A percentile compares a stretch with the other conserved stretches of the same genome.
Conservation (phyloP, 2,113 vertebrate genomes). For the Neodon shergylaensis region DNA sequence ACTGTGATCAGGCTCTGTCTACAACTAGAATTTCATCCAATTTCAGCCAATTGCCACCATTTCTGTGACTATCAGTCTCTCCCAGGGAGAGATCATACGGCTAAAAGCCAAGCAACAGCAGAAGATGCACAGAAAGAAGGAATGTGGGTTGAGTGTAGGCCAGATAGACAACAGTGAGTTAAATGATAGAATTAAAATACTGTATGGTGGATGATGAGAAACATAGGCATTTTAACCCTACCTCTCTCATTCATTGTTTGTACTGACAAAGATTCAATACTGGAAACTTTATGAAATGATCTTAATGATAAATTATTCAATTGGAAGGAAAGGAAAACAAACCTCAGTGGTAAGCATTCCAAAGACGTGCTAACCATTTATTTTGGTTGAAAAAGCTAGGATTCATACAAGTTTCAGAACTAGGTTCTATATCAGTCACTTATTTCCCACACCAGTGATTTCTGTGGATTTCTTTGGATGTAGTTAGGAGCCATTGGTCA, state of each 20-base stretch:
- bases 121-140: neutral
- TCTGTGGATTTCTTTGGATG: neutral
- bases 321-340: neutral
- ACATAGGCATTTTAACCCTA: neutral
- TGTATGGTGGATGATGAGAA: neutral
- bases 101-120: neutral
- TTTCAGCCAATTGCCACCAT: neutral
- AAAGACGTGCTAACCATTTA: neutral
- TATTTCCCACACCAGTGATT: neutral
- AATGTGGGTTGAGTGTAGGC: neutral
- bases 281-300: neutral
- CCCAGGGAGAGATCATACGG: neutral
- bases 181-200: neutral
- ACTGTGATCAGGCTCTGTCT: neutral
- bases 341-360: neutral
- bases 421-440: neutral
- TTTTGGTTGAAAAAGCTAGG: neutral
- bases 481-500: neutral
- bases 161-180: neutral
- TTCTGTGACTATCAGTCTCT: neutral
- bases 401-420: neutral
- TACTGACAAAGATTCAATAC: neutral
- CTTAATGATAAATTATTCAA: neutral
- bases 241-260: neutral
- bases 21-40: neutral